phyloP scores from a whole-genome alignment of 2,797 vertebrate genomes.

The Sylvilagus floridanus region DNA sequence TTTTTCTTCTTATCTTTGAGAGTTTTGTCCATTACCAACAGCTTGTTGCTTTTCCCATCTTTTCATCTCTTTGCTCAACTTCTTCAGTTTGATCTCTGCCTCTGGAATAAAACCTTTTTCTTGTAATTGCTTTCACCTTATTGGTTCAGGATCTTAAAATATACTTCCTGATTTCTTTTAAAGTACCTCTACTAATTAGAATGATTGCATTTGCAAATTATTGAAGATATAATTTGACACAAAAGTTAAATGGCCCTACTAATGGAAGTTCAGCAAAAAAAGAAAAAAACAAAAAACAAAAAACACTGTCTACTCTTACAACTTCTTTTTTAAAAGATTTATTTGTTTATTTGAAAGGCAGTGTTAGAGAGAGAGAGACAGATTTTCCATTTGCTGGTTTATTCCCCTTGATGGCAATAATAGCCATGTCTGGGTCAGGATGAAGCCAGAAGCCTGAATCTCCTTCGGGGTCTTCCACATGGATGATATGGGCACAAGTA shows the following conservation, averaged over 20 bases:
- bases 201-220: slow-evolving; percentile 27
- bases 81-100: not conserved
- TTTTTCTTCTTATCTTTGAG: not conserved
- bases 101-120: not conserved
- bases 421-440: too few relatives aligned
- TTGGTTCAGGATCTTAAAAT: not conserved
- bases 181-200: not conserved
- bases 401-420: too few relatives aligned
- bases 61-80: not conserved
- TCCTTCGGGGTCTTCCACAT: too few relatives aligned
- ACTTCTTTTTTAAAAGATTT: too few relatives aligned
- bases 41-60: not conserved
- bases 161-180: not conserved
- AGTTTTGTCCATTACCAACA: not conserved
- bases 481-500: too few relatives aligned
- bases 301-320: not conserved
- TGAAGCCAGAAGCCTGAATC: too few relatives aligned
- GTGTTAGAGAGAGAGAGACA: too few relatives aligned
- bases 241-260: not conserved
- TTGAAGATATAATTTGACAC: not conserved
- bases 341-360: too few relatives aligned
- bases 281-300: too few relatives aligned
- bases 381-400: too few relatives aligned
- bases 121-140: not conserved
- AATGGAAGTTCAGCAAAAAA: not conserved